phyloP scores from a whole-genome alignment of 2,113 vertebrate species.

The cattle (Bos taurus) region DNA sequence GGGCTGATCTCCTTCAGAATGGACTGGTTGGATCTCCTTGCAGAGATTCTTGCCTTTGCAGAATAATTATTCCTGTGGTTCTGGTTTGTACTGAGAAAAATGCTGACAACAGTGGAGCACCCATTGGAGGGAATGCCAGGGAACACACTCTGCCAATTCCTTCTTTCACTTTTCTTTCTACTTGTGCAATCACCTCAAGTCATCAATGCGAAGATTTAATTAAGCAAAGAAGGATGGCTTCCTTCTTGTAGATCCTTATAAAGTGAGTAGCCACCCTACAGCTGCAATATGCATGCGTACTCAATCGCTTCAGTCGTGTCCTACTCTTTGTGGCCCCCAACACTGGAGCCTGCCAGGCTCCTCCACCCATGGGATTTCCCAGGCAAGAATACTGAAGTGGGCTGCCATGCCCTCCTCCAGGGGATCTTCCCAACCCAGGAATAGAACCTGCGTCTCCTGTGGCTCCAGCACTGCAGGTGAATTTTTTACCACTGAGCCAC shows the following conservation, averaged over 20 bases:
- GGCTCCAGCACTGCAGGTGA: neutral
- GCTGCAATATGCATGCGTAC: neutral
- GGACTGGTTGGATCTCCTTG: too few species aligned
- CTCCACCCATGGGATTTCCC: neutral
- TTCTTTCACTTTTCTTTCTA: conserved; percentile 9
- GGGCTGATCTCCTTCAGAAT: too few species aligned
- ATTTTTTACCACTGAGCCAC: neutral
- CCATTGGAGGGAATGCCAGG: neutral
- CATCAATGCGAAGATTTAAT: neutral
- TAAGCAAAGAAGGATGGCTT: neutral
- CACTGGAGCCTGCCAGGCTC: neutral
- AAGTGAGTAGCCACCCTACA: neutral
- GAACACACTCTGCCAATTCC: neutral
- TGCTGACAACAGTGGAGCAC: neutral
- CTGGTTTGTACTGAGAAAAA: neutral
- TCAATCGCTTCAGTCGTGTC: neutral
- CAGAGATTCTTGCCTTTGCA: neutral
- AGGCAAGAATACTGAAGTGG: neutral
- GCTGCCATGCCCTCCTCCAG: neutral
- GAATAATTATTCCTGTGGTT: neutral
- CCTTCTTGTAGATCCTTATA: neutral
- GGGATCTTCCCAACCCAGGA: neutral
- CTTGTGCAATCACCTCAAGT: neutral
- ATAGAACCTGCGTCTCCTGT: neutral
- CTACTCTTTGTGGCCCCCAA: neutral